These are phyloP conservation scores for Pseudoatta argentina DNA, from an alignment of 1,140 invertebrate genomes.

Conservation along the genomic window DNA sequence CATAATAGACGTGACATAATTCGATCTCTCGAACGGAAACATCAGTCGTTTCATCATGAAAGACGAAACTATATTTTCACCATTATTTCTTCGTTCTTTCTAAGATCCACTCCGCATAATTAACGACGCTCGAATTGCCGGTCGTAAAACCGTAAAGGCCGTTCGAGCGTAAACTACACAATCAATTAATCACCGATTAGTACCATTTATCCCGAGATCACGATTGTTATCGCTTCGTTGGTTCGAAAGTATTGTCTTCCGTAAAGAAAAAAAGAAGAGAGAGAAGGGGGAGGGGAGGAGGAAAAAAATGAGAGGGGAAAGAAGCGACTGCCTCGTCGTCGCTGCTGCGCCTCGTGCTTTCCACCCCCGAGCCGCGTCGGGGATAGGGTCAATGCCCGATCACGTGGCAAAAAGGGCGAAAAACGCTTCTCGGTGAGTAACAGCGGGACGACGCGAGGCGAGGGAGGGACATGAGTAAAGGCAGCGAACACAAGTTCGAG, in stretches of 20 bases:
- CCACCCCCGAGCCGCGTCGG: constrained; percentile 72
- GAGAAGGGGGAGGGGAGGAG: not conserved
- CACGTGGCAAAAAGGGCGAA: constrained; percentile 71
- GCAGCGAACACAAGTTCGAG: constrained; percentile 58
- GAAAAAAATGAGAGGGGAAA: constrained; percentile 54
- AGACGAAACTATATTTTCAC: constrained; percentile 25
- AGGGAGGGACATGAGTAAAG: constrained; percentile 48
- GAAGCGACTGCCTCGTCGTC: constrained; percentile 72
- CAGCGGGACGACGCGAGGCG: constrained; percentile 42
- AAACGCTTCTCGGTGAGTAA: constrained; percentile 71
- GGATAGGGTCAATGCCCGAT: constrained; percentile 76
- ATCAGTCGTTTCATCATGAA: not conserved
- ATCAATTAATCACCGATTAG: constrained; percentile 65
- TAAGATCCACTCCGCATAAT: constrained; percentile 57
- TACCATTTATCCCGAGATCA: constrained; percentile 63
- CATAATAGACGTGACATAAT: not conserved
- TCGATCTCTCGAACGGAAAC: not conserved
- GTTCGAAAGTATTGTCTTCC: constrained; percentile 62
- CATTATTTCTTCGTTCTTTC: constrained; percentile 16
- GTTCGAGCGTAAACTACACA: constrained; percentile 60
- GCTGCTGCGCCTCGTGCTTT: constrained; percentile 72
- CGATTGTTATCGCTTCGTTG: constrained; percentile 64
- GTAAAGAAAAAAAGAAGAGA: constrained; percentile 31
- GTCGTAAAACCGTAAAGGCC: constrained; percentile 44
- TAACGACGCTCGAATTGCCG: constrained; percentile 52